Base-by-base conservation (phyloP, 2,113 vertebrate species). In the Numenius arquata region DNA sequence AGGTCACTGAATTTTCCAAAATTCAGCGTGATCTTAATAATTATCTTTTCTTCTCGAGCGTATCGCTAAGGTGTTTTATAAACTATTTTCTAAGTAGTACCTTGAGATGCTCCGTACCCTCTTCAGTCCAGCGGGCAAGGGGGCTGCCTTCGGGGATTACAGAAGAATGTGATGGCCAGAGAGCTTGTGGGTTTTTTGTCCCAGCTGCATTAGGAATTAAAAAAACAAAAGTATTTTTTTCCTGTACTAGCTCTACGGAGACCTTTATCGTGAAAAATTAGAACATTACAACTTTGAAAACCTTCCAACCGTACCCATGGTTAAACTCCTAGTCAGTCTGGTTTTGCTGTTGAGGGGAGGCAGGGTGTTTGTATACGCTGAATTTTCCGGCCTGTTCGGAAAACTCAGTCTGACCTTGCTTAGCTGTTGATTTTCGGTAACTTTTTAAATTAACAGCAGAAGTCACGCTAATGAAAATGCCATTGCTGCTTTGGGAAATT, bases 281-380 rank as follows among this genome's bases (percentile, higher is more conserved):
- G 11, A 83, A 72, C 21, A 14, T 66, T 56, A 5, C n/a, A 74
- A 7, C 68, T 50, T 62, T 20, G 6, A 62, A 67, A 82, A 11
- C 29, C 7, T 68, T 71, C 17, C 16, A 75, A 3, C 11, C 43
- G 22, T 32, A 92, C 15, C 26, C 7, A 3, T 65, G 8, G 5
- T 2, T 41, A 45, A 71, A 9, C 47, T 63, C 11, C 1, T 1
- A 36, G 8, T 71, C 40, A 38, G 0, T 11, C 45, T 72, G 34
- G 10, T 14, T 71, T 81, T 74, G 19, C 66, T 67, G 7, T 27
- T 66, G 71, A 87, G 48, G 40, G 70, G 41, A 45, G 52, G 12
- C 19, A 12, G 22, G 27, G 22, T 0, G 0, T 85, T 66, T 41
- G 12, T 47, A 6, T 41, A 25, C 1, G 0, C 25, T 25, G 75